A percentile compares a stretch with the other conserved stretches of the same genome.
These are phyloP conservation scores for Mythimna ferrago DNA, from an alignment of 2,888 invertebrate species.

Conservation along the genomic window DNA sequence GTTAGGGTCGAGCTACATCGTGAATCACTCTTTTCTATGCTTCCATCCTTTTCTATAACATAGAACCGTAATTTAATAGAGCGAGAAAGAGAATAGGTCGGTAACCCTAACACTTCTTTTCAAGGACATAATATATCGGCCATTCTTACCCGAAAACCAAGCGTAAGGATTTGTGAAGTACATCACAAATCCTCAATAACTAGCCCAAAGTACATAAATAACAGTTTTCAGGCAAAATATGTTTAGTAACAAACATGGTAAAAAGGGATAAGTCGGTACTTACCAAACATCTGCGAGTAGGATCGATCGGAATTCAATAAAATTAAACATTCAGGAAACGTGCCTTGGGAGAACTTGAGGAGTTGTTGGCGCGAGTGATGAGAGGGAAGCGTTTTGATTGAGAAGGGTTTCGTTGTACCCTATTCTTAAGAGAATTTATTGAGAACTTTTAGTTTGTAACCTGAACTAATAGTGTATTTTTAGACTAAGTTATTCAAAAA, in stretches of 20 bases:
- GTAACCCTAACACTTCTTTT: neutral
- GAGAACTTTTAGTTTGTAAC: too few species aligned
- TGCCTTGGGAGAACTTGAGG: constrained; percentile 73
- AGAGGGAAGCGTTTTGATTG: constrained; percentile 23
- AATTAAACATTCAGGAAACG: constrained; percentile 86
- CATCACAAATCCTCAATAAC: constrained; percentile 16
- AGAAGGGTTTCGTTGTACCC: neutral
- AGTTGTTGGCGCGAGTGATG: constrained; percentile 60
- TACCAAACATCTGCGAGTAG: constrained; percentile 71
- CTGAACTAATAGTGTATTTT: too few species aligned
- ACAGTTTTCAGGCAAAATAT: constrained; percentile 54
- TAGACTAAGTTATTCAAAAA: too few species aligned
- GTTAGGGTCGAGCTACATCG: too few species aligned
- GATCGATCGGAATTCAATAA: constrained; percentile 85
- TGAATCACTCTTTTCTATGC: too few species aligned
- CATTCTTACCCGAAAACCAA: constrained; percentile 3
- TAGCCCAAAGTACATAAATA: constrained; percentile 45
- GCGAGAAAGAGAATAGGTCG: too few species aligned
- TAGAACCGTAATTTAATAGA: too few species aligned
- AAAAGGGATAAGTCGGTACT: constrained; percentile 65
- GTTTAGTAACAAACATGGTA: constrained; percentile 58
- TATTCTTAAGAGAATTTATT: neutral
- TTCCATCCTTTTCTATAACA: too few species aligned
- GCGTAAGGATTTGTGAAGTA: neutral
- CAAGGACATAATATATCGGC: constrained; percentile 5